Conservation (phyloP, 2,888 invertebrate genomes). For the Microdon myrmicae region DNA sequence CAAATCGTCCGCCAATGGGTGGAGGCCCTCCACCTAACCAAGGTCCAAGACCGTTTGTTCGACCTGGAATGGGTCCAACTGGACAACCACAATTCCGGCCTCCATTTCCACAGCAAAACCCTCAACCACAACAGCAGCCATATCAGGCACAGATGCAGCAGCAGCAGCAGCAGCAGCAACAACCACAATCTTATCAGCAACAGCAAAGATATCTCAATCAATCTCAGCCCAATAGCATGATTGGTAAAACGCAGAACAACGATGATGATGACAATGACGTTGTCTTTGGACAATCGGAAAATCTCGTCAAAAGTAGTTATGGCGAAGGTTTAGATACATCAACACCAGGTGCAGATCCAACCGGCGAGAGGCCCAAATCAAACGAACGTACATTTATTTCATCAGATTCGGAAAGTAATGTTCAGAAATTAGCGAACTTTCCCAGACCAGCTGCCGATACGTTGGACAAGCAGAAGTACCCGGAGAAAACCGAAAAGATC, state of each 20-base stretch:
- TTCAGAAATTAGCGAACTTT: constrained; percentile 29
- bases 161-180: constrained; percentile 52
- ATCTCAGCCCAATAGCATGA: constrained; percentile 43
- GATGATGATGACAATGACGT: constrained; percentile 66
- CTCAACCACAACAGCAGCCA: constrained; percentile 54
- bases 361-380: constrained; percentile 1
- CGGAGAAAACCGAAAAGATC: constrained; percentile 7
- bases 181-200: constrained; percentile 54
- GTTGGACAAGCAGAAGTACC: constrained; percentile 1
- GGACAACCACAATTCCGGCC: constrained; percentile 61
- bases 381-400: constrained; percentile 18
- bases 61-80: constrained; percentile 38
- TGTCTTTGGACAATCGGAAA: constrained; percentile 62
- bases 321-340: constrained; percentile 17
- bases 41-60: constrained; percentile 54
- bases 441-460: constrained; percentile 25
- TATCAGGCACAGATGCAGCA: constrained; percentile 55
- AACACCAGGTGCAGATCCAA: not conserved
- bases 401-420: constrained; percentile 21
- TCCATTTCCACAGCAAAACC: constrained; percentile 53
- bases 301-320: constrained; percentile 24
- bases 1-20: constrained; percentile 56
- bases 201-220: constrained; percentile 56
- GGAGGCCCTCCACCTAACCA: constrained; percentile 53
- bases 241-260: constrained; percentile 49